Evolutionary conservation across 2,797 vertebrate species (phyloP).

Genomic region (Sciurus vulgaris): DNA sequence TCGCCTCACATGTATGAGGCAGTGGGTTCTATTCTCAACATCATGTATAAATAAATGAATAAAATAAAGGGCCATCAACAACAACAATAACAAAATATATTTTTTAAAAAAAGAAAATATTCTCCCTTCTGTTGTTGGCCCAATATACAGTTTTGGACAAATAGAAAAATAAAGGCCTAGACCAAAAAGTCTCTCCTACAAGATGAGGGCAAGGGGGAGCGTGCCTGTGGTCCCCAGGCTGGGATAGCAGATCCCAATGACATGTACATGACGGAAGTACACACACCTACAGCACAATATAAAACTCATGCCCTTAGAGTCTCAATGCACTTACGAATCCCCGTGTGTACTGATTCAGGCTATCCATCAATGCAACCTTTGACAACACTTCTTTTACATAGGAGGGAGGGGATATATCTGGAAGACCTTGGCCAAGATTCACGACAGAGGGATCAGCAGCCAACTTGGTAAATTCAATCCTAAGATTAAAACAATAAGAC

Average conservation of each 20-base stretch:
- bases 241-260: neutral
- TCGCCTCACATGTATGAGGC: too few relatives aligned
- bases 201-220: neutral
- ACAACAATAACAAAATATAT: neutral
- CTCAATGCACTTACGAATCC: conserved; percentile 93
- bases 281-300: neutral
- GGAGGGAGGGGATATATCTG: conserved; percentile 94
- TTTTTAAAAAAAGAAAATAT: neutral
- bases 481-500: conserved; percentile 79
- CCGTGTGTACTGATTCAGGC: conserved; percentile 96
- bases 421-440: conserved; percentile 96
- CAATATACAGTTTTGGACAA: neutral
- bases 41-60: too few relatives aligned
- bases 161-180: neutral
- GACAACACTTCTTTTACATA: conserved; percentile 94
- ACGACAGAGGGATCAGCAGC: conserved; percentile 94
- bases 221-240: neutral
- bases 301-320: neutral
- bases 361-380: conserved; percentile 90
- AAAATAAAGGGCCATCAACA: too few relatives aligned
- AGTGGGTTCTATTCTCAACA: too few relatives aligned
- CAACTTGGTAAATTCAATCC: conserved; percentile 95
- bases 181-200: neutral
- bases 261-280: neutral
- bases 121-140: neutral